Conservation (phyloP, 2,797 vertebrate species). For the Erethizon dorsatum region DNA sequence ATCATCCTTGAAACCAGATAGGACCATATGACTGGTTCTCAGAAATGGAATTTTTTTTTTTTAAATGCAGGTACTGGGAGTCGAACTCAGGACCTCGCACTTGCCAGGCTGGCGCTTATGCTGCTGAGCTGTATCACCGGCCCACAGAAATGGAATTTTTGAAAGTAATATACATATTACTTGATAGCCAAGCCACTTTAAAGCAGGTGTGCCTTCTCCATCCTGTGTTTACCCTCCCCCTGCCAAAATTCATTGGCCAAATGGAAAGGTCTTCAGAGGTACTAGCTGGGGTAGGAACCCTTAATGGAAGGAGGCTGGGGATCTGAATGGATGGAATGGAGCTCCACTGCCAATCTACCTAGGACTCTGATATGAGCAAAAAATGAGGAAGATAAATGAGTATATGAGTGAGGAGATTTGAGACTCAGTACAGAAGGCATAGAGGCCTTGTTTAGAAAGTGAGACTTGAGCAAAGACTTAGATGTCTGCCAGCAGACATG, state of each 20-base stretch:
- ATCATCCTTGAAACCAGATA: background rate
- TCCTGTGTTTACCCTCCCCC: background rate
- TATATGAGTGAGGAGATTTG: background rate
- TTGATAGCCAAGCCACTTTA: background rate
- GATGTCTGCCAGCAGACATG: background rate
- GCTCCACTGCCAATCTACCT: background rate
- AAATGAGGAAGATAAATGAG: background rate
- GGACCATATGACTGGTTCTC: background rate
- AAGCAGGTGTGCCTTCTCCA: background rate
- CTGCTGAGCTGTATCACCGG: too few relatives aligned
- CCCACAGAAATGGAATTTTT: background rate
- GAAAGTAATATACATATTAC: background rate
- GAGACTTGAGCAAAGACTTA: background rate
- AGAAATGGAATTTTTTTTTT: background rate
- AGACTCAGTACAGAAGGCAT: background rate
- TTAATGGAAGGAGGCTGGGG: background rate
- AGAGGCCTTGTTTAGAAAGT: background rate
- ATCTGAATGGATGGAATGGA: background rate
- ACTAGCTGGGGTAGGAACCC: background rate
- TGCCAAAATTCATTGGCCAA: background rate
- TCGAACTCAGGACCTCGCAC: too few relatives aligned
- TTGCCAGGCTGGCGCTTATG: too few relatives aligned
- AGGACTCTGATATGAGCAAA: background rate
- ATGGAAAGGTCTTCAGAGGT: slow-evolving; percentile 6
- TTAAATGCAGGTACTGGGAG: too few relatives aligned